Percentiles rank a stretch among this genome's conserved stretches.
These are phyloP conservation scores for Parapristionchus giblindavisi DNA, from an alignment of 2,888 invertebrate species.

Conservation along the genomic window DNA sequence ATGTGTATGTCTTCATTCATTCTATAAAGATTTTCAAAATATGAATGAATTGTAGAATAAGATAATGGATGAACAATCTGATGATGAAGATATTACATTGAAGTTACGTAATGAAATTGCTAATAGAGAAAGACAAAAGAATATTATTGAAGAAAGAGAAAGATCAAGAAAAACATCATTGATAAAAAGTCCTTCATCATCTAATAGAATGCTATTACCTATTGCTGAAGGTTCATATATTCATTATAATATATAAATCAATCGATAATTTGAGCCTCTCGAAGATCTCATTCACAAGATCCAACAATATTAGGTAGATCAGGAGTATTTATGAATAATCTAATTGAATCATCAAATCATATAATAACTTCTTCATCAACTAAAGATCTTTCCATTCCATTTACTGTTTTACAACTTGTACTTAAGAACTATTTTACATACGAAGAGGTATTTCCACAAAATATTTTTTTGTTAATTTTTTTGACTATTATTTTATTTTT, in stretches of 20 bases:
- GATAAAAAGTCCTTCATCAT: not conserved
- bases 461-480: too few relatives aligned
- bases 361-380: not conserved
- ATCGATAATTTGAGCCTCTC: too few relatives aligned
- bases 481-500: too few relatives aligned
- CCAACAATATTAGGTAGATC: conserved; percentile 10
- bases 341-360: not conserved
- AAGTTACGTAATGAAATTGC: conserved; percentile 3
- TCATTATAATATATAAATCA: too few relatives aligned
- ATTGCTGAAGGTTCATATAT: too few relatives aligned
- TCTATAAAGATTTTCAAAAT: too few relatives aligned
- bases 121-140: not conserved
- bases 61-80: not conserved
- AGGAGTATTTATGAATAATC: conserved; percentile 9
- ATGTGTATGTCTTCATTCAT: too few relatives aligned
- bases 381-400: conserved; percentile 42
- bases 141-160: conserved; percentile 4
- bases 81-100: conserved; percentile 6
- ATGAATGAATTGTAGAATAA: too few relatives aligned
- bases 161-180: not conserved
- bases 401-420: conserved; percentile 57
- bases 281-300: not conserved
- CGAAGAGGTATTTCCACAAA: conserved; percentile 43
- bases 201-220: too few relatives aligned
- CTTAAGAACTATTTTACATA: conserved; percentile 57